A percentile compares a stretch with the other conserved stretches of the same genome.
These are phyloP conservation scores for Ochropleura plecta DNA, from an alignment of 2,888 invertebrate genomes.

Conservation along the genomic window DNA sequence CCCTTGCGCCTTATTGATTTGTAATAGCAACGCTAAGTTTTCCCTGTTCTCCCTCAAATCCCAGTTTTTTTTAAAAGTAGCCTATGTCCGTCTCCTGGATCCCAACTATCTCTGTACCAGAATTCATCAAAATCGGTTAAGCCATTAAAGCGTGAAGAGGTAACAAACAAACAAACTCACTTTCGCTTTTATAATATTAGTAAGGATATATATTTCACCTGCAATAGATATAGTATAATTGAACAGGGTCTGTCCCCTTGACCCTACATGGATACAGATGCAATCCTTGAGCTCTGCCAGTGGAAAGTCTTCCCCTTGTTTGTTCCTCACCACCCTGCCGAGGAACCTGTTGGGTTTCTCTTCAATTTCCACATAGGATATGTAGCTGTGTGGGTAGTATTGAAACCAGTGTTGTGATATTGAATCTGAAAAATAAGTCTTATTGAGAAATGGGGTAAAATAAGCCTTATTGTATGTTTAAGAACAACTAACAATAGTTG, in stretches of 20 bases:
- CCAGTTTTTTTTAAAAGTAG: too few species aligned
- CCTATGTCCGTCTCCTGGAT: too few species aligned
- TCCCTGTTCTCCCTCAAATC: too few species aligned
- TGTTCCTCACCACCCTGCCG: slow-evolving; percentile 78
- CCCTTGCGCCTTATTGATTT: too few species aligned
- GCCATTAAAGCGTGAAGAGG: too few species aligned
- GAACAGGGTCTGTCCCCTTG: slow-evolving; percentile 91
- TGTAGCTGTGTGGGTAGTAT: slow-evolving; percentile 77
- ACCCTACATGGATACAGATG: slow-evolving; percentile 92
- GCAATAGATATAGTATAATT: slow-evolving; percentile 91
- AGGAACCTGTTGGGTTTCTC: slow-evolving; percentile 76
- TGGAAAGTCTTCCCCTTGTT: slow-evolving; percentile 67
- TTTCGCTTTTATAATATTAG: too few species aligned
- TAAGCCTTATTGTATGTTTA: background rate
- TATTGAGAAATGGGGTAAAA: background rate
- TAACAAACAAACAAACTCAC: too few species aligned
- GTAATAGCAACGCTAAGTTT: too few species aligned
- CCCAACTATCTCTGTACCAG: too few species aligned
- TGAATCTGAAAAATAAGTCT: slow-evolving; percentile 69
- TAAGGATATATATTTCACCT: slow-evolving; percentile 83
- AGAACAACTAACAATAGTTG: too few species aligned
- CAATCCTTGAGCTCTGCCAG: slow-evolving; percentile 86
- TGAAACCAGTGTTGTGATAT: slow-evolving; percentile 78
- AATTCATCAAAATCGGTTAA: too few species aligned
- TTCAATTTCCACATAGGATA: slow-evolving; percentile 78